A percentile compares a stretch with the other conserved stretches of the same genome.
Conservation (phyloP, 2,888 invertebrate species). For the Gari tellinella region DNA sequence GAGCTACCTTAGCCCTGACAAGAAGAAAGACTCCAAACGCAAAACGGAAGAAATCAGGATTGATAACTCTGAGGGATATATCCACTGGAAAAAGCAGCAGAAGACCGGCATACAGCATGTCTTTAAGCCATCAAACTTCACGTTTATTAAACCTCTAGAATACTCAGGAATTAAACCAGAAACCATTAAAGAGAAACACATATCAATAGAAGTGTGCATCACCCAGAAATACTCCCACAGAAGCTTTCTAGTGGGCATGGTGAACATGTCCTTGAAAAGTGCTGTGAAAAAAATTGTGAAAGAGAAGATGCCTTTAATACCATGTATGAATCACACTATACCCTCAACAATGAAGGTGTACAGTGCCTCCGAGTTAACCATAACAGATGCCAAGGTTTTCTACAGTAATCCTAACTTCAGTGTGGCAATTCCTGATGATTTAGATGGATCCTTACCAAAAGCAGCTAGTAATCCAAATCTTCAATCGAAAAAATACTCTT, state of each 20-base stretch:
- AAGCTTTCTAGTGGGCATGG: slow-evolving; percentile 77
- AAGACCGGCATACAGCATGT: slow-evolving; percentile 66
- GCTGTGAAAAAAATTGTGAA: slow-evolving; percentile 78
- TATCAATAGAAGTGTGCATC: slow-evolving; percentile 79
- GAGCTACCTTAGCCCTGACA: slow-evolving; percentile 78
- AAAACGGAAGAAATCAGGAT: slow-evolving; percentile 79
- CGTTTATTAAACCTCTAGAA: slow-evolving; percentile 72
- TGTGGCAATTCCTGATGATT: slow-evolving; percentile 50
- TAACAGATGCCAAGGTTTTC: slow-evolving; percentile 57
- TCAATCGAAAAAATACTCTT: slow-evolving; percentile 28
- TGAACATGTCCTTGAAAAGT: slow-evolving; percentile 71
- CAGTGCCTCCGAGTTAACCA: slow-evolving; percentile 70
- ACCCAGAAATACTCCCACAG: slow-evolving; percentile 76
- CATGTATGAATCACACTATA: slow-evolving; percentile 78
- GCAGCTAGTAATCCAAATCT: slow-evolving; percentile 72
- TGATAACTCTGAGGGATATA: slow-evolving; percentile 61
- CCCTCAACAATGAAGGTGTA: slow-evolving; percentile 80
- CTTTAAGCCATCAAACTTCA: slow-evolving; percentile 70
- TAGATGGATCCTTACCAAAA: slow-evolving; percentile 53
- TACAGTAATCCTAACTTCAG: slow-evolving; percentile 72
- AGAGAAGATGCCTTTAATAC: slow-evolving; percentile 75
- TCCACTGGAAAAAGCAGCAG: slow-evolving; percentile 43
- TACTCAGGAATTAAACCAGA: slow-evolving; percentile 74
- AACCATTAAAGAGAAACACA: slow-evolving; percentile 67
- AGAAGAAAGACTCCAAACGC: slow-evolving; percentile 74